Percentiles rank a stretch among this genome's conserved stretches.
phyloP scores from a whole-genome alignment of 2,113 vertebrate genomes.

The Mastomys coucha region DNA sequence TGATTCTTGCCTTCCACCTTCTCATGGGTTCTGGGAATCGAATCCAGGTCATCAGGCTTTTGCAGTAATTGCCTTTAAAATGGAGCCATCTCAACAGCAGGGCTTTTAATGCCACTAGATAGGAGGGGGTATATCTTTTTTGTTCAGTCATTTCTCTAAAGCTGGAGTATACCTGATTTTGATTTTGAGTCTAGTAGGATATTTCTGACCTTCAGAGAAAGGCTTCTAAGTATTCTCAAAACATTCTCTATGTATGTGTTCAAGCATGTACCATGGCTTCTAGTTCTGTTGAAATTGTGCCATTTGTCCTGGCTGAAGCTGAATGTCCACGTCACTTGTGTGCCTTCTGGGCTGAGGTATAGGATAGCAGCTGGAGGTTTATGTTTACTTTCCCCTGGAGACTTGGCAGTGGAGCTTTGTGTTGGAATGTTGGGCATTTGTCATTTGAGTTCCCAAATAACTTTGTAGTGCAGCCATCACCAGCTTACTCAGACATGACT shows the following conservation, averaged over 20 bases:
- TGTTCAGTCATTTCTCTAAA: neutral
- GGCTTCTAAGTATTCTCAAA: neutral
- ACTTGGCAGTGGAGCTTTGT: rapidly evolving
- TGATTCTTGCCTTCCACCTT: neutral
- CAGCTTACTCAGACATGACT: neutral
- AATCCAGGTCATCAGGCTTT: neutral
- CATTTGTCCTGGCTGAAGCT: neutral
- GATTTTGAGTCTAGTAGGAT: neutral
- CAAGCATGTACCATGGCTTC: neutral
- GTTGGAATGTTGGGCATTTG: neutral
- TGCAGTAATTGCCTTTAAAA: neutral
- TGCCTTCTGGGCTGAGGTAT: neutral
- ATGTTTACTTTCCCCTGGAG: neutral
- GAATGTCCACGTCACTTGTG: neutral
- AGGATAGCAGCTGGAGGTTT: neutral
- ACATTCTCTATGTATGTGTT: neutral
- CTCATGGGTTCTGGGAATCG: neutral
- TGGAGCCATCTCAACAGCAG: neutral
- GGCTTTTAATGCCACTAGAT: neutral
- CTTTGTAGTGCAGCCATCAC: neutral
- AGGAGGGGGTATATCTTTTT: neutral
- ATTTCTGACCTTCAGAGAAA: neutral
- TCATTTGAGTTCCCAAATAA: neutral
- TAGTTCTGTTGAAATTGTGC: neutral
- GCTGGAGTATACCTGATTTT: neutral